Base-by-base conservation (phyloP, 2,113 vertebrate species). In the Ceyx margarethae region DNA sequence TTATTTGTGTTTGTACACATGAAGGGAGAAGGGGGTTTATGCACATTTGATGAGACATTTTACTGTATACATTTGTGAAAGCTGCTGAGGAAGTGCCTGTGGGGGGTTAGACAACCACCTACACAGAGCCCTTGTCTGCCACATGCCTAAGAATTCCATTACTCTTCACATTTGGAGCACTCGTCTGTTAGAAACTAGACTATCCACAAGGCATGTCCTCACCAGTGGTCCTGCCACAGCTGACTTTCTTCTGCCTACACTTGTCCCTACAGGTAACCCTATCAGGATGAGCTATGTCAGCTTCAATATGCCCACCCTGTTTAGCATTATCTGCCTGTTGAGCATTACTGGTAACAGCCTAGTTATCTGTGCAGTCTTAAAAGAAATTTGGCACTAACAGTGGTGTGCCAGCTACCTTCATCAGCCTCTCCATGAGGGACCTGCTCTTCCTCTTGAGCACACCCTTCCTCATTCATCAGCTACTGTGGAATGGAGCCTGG, bases 251-350 rank as follows among this genome's bases (percentile, higher is more conserved):
- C 46, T 60, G 17, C 51, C 31, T 58, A 53, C 15, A 4, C 40
- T 51, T 87, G 22, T 80, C 43, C 35, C 62, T 75, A 64, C 84
- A 89, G 91, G 79, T 50, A 56, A 86, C 15, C 45, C 61, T 16
- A 42, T 51, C 56, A 79, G 81, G 18, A 56, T 60, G 35, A 90
- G 77, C 60, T 97, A 97, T 43, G 85, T 91, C 75, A 96, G 81
- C 35, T 93, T 96, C 51, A 93, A 97, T 90, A 97, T 96, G 96
- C 96, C 97, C 37, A 96, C 96, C 76, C 92, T 97, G 50, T 98
- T 97, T 40, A 96, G 96, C 13, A 81, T 97, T 81, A 98, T 97
- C 81, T 98, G 96, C 51, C 75, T 98, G 53, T 71, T 97, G 50
- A 97, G 96, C 14, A 92, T 97, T 28, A 43, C 87, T 7, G 96